Percentiles rank a stretch among this genome's conserved stretches.
These are phyloP conservation scores for Salarias fasciatus DNA, from an alignment of 2,797 vertebrate species.

Conservation along the genomic window DNA sequence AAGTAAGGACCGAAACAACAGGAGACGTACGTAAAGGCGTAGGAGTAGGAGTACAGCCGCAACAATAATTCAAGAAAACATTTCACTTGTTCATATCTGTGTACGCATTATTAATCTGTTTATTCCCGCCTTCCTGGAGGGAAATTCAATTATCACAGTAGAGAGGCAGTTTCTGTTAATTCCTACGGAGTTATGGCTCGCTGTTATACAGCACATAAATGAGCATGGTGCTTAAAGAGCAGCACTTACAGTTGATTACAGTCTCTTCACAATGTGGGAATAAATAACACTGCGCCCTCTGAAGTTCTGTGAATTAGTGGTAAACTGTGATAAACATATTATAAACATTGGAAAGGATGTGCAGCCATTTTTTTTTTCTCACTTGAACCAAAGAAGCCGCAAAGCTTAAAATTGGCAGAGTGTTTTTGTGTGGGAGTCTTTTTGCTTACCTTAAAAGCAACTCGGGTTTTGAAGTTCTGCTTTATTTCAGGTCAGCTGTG, in stretches of 20 bases:
- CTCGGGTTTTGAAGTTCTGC: slow-evolving; percentile 4
- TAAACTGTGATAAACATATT: slow-evolving; percentile 13
- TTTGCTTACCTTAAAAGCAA: slow-evolving; percentile 7
- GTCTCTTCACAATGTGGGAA: slow-evolving; percentile 8
- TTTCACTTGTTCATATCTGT: slow-evolving; percentile 16
- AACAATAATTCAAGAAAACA: neutral
- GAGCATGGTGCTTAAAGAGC: slow-evolving; percentile 35
- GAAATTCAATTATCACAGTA: slow-evolving; percentile 59
- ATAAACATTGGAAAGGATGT: slow-evolving; percentile 3
- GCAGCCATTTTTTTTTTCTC: neutral
- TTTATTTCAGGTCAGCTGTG: slow-evolving; percentile 5
- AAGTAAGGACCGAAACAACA: slow-evolving; percentile 25
- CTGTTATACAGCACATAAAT: slow-evolving; percentile 30
- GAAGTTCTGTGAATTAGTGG: slow-evolving; percentile 12
- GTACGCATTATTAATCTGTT: slow-evolving; percentile 32
- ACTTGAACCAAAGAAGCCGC: slow-evolving; percentile 14
- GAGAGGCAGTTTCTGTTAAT: slow-evolving; percentile 53
- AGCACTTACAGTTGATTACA: slow-evolving; percentile 12
- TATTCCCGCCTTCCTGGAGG: slow-evolving; percentile 32
- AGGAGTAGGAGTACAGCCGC: neutral
- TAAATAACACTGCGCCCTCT: neutral
- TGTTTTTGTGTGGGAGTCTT: neutral
- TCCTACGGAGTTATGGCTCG: slow-evolving; percentile 46
- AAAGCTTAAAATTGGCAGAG: no score
- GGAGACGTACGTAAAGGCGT: slow-evolving; percentile 4